Conservation (phyloP, 1,140 invertebrate species). For the Drosophila ambigua region DNA sequence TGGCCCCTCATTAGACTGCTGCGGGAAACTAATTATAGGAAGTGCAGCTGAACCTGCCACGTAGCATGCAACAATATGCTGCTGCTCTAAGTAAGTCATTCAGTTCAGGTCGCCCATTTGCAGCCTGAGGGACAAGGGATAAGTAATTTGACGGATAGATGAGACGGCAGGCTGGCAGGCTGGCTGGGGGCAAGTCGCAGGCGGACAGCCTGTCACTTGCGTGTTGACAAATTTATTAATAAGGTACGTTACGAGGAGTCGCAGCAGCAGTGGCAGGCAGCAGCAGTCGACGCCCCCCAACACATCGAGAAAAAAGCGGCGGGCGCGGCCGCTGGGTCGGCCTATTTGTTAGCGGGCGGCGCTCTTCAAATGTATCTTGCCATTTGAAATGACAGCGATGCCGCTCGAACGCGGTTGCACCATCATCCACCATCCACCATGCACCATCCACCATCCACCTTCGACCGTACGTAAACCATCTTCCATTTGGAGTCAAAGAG, state of each 20-base stretch:
- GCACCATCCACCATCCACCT: background rate
- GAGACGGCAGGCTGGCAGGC: constrained; percentile 24
- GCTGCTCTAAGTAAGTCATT: background rate
- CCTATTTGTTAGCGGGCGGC: constrained; percentile 77
- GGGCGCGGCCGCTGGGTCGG: constrained; percentile 53
- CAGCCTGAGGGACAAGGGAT: constrained; percentile 54
- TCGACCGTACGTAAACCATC: no score
- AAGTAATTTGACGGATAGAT: constrained; percentile 70
- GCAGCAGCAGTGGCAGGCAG: constrained; percentile 41
- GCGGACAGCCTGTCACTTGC: constrained; percentile 79
- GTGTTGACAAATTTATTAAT: constrained; percentile 84
- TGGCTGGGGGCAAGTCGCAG: constrained; percentile 56
- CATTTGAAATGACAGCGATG: constrained; percentile 68
- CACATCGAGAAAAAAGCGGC: constrained; percentile 36
- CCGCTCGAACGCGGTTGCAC: constrained; percentile 44
- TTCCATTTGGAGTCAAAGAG: no score
- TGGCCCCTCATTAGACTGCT: constrained; percentile 27
- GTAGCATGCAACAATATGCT: constrained; percentile 72
- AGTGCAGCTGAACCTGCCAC: constrained; percentile 3
- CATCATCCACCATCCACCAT: constrained; percentile 65
- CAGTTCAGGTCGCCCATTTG: constrained; percentile 53
- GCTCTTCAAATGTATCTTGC: constrained; percentile 73
- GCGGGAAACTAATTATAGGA: background rate
- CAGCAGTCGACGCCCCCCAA: constrained; percentile 50
- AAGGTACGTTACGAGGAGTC: constrained; percentile 67